phyloP scores from a whole-genome alignment of 2,113 vertebrate species.

The Sinocyclocheilus anshuiensis region DNA sequence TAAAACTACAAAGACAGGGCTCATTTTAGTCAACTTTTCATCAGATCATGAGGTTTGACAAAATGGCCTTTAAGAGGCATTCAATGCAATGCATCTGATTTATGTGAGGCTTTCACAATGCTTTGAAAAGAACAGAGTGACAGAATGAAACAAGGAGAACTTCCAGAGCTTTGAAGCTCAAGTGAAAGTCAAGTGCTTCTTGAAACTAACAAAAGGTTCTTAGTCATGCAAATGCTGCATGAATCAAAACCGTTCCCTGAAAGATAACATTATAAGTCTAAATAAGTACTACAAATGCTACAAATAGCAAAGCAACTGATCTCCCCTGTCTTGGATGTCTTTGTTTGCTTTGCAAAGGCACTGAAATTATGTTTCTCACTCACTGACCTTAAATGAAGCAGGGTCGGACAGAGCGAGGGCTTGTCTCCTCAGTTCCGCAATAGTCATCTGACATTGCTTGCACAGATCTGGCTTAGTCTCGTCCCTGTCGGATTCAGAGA shows the following conservation, averaged over 20 bases:
- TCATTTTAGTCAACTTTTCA: conserved; percentile 30
- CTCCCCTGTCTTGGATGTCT: background rate
- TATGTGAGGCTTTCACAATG: conserved; percentile 41
- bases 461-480: conserved; percentile 78
- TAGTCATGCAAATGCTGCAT: background rate
- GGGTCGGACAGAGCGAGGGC: conserved; percentile 82
- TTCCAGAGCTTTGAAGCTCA: conserved; percentile 8
- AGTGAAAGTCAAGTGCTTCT: conserved; percentile 39
- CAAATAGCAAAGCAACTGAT: background rate
- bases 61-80: background rate
- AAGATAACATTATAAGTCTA: background rate
- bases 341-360: background rate
- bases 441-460: conserved; percentile 84
- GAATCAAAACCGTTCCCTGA: background rate
- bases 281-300: background rate
- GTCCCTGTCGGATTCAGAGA: conserved; percentile 74
- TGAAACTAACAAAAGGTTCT: conserved; percentile 17
- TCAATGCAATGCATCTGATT: conserved; percentile 4
- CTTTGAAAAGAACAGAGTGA: conserved; percentile 9
- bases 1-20: conserved; percentile 29
- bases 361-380: background rate
- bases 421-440: conserved; percentile 86
- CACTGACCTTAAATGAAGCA: conserved; percentile 79
- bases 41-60: background rate
- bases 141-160: conserved; percentile 1